Percentiles rank a stretch among this genome's conserved stretches.
Evolutionary conservation across 1,140 invertebrate genomes (phyloP).

Genomic region (Amphibalanus amphitrite): DNA sequence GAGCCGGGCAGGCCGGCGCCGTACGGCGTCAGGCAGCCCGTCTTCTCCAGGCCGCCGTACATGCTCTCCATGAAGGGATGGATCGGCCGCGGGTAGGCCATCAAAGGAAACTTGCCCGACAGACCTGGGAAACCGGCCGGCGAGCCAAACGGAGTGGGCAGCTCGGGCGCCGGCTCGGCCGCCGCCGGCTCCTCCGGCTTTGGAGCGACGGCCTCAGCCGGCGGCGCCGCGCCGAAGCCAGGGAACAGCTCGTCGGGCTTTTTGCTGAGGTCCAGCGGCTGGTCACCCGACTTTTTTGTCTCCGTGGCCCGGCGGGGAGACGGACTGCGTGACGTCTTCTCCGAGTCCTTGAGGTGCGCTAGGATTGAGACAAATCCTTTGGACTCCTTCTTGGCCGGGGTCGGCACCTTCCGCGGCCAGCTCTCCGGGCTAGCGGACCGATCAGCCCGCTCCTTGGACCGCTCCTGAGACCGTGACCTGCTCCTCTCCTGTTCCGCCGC

Average conservation of each 20-base stretch:
- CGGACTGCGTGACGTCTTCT: background rate
- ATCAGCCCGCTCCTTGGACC: slow-evolving; percentile 5
- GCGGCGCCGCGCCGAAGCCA: background rate
- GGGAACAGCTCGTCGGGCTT: background rate
- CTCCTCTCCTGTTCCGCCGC: background rate
- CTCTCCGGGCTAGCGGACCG: background rate
- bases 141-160: background rate
- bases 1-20: background rate
- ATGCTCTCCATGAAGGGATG: slow-evolving; percentile 42
- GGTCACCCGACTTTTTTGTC: background rate
- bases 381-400: background rate
- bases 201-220: too few species aligned
- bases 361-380: background rate
- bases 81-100: slow-evolving; percentile 56
- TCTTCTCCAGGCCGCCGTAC: background rate
- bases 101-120: slow-evolving; percentile 16
- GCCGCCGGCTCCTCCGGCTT: background rate
- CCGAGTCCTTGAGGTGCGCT: background rate
- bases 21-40: background rate
- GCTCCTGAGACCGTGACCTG: background rate
- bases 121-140: background rate
- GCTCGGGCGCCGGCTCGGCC: background rate
- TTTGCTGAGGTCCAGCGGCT: background rate
- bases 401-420: background rate
- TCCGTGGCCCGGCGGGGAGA: background rate